These are phyloP conservation scores for Gymnocheta viridis DNA, from an alignment of 2,888 invertebrate species.

Conservation along the genomic window DNA sequence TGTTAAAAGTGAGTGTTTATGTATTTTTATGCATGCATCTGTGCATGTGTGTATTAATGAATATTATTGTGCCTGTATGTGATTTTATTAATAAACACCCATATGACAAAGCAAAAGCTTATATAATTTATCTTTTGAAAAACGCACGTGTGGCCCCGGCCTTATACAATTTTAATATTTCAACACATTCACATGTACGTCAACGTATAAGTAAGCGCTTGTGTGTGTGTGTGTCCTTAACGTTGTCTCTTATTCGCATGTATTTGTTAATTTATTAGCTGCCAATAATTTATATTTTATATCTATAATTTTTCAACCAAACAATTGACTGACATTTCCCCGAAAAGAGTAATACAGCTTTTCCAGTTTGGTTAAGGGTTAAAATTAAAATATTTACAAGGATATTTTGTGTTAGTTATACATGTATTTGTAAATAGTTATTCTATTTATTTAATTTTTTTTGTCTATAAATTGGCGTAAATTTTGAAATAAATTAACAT, in stretches of 20 bases:
- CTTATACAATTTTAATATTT: not conserved
- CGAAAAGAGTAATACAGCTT: not conserved
- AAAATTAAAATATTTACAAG: not conserved
- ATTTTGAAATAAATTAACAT: constrained; percentile 51
- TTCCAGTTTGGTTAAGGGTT: not conserved
- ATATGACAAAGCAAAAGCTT: constrained; percentile 33
- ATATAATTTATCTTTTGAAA: constrained; percentile 23
- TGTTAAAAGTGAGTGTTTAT: no score
- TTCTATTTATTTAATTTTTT: not conserved
- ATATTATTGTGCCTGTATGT: constrained; percentile 10
- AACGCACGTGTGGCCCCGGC: no score
- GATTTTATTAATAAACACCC: constrained; percentile 45
- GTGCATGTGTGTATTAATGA: not conserved
- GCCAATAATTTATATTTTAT: constrained; percentile 64
- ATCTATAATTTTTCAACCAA: constrained; percentile 38
- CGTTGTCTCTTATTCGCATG: not conserved
- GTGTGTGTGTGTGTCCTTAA: not conserved
- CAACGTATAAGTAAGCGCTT: not conserved
- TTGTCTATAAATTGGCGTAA: not conserved
- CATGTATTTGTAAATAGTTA: not conserved
- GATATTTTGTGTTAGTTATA: not conserved
- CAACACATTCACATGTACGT: not conserved
- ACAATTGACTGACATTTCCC: constrained; percentile 42
- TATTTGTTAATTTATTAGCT: constrained; percentile 63
- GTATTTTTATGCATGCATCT: not conserved